A percentile compares a stretch with the other conserved stretches of the same genome.
Conservation (phyloP, 35 echinoderm and acorn worm species). For the Hemicentrotus pulcherrimus region DNA sequence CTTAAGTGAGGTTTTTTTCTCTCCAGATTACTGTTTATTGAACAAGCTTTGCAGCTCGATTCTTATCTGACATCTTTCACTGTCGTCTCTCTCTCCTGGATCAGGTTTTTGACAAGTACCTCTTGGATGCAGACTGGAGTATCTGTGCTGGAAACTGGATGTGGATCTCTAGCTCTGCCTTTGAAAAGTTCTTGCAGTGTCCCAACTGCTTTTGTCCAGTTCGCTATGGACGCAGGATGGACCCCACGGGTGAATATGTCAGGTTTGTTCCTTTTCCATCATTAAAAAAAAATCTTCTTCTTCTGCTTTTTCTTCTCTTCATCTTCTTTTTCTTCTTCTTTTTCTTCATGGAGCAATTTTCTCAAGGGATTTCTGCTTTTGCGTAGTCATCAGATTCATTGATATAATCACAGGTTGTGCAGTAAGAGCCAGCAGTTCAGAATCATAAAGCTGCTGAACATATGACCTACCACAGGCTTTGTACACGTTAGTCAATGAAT, state of each 20-base stretch:
- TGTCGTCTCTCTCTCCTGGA: background rate
- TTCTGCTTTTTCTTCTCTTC: too few relatives aligned
- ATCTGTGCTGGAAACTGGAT: conserved; percentile 98
- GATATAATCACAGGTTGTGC: too few relatives aligned
- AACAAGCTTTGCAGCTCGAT: background rate
- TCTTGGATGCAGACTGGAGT: conserved; percentile 94
- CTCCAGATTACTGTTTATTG: background rate
- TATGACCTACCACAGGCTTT: too few relatives aligned
- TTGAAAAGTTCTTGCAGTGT: conserved; percentile 92
- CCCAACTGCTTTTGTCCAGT: conserved; percentile 97
- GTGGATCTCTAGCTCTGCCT: conserved; percentile 97
- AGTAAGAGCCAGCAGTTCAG: too few relatives aligned
- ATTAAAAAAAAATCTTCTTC: too few relatives aligned
- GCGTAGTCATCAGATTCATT: too few relatives aligned
- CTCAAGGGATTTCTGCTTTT: too few relatives aligned
- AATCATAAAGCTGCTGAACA: too few relatives aligned
- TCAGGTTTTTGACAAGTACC: conserved; percentile 77
- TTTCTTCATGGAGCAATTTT: too few relatives aligned
- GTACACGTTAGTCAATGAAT: too few relatives aligned
- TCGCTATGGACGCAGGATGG: conserved; percentile 88
- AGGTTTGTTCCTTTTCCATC: conserved; percentile 49
- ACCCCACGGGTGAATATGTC: conserved; percentile 82
- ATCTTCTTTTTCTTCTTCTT: too few relatives aligned
- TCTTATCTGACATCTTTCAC: background rate
- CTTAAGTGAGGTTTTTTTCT: too few relatives aligned